phyloP scores from a whole-genome alignment of 2,797 vertebrate genomes.

The Pangasius mekongensis region DNA sequence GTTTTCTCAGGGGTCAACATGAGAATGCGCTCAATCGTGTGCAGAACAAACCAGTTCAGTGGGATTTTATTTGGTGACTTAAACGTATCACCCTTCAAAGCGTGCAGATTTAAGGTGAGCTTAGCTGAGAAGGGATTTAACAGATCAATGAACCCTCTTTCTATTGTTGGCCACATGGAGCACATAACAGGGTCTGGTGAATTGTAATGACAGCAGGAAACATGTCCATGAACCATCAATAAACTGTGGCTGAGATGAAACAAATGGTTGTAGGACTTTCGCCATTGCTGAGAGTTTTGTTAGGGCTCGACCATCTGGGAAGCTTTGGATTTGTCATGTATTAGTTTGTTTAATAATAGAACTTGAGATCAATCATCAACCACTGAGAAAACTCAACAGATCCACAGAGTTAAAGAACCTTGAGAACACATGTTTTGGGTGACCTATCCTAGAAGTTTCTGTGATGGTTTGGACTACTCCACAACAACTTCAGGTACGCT shows the following conservation, averaged over 20 bases:
- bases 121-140: slow-evolving; percentile 47
- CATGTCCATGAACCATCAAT: slow-evolving; percentile 16
- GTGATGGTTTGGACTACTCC: neutral
- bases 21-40: slow-evolving; percentile 26
- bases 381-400: neutral
- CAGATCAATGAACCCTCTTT: slow-evolving; percentile 47
- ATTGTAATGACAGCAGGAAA: slow-evolving; percentile 24
- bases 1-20: slow-evolving; percentile 44
- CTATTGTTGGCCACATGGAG: slow-evolving; percentile 16
- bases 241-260: slow-evolving; percentile 25
- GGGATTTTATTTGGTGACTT: slow-evolving; percentile 33
- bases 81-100: slow-evolving; percentile 48
- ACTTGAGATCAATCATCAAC: neutral
- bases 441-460: neutral
- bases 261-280: neutral
- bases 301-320: neutral
- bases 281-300: neutral
- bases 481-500: neutral
- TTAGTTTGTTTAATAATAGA: neutral
- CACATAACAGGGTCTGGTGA: slow-evolving; percentile 23
- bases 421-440: neutral
- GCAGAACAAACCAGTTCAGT: slow-evolving; percentile 40
- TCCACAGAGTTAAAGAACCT: neutral
- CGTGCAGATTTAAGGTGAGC: slow-evolving; percentile 29
- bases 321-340: neutral